Evolutionary conservation across 2,113 vertebrate genomes (phyloP).

Genomic region (Poeciliopsis prolifica): DNA sequence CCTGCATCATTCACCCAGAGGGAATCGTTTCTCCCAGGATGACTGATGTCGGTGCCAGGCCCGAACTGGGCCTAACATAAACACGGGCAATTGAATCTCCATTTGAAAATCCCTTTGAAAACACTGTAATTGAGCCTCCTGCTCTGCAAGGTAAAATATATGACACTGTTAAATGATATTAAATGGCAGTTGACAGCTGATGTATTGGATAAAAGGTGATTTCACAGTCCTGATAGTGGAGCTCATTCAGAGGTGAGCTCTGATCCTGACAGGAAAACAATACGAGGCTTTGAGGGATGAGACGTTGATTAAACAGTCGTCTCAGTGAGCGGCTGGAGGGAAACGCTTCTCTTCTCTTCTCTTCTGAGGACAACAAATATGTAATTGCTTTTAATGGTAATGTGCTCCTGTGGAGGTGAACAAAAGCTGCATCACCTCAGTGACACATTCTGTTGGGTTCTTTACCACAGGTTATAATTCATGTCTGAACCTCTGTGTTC

Average conservation of each 20-base stretch:
- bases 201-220: conserved; percentile 48
- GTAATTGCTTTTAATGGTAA: not conserved
- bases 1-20: too few species aligned
- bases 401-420: not conserved
- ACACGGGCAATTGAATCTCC: not conserved
- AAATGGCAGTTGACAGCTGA: conserved; percentile 46
- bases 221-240: conserved; percentile 25
- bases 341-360: conserved; percentile 2
- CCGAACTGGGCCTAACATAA: not conserved
- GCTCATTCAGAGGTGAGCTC: conserved; percentile 16
- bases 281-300: conserved; percentile 36
- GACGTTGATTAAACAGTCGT: conserved; percentile 26
- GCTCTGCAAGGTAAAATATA: conserved; percentile 43
- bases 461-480: too few species aligned
- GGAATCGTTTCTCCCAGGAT: too few species aligned
- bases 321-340: conserved; percentile 11
- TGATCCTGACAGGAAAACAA: conserved; percentile 50
- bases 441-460: too few species aligned
- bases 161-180: conserved; percentile 63
- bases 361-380: conserved; percentile 3
- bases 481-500: too few species aligned
- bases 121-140: conserved; percentile 9
- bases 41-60: too few species aligned
- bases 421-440: too few species aligned
- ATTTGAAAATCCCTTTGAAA: conserved; percentile 10